Evolutionary conservation across 1,140 invertebrate species (phyloP), one percentile per base, ranked within the genome.

Genomic region (Fopius arisanus): DNA sequence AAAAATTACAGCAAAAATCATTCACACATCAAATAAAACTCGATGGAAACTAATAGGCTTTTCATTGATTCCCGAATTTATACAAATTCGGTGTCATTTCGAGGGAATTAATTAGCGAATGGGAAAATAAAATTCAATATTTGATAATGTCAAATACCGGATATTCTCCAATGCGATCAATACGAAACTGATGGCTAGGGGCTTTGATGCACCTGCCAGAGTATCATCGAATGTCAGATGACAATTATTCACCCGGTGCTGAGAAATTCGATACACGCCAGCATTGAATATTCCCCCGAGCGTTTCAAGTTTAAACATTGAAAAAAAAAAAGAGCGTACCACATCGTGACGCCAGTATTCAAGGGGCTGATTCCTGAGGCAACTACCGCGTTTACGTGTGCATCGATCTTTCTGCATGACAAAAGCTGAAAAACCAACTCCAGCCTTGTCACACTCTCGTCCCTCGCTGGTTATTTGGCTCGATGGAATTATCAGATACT

Each of bases 341-440:
- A 72, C 79, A 77, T 90, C 89, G 66, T 84, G 79, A 69, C 77
- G 75, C 86, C 88, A 89, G 63, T 89, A 80, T 43, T 89, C 78
- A 26, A 84, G 77, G 0, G 89, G 89, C 75, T 89, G 89, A 77
- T 89, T 88, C 51, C 83, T 79, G 62, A 90, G 81, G 81, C 89
- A 90, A 31, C 85, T 84, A 26, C 85, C 85, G 51, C 77, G 79
- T 3, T 83, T 80, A 16, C 78, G 77, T 62, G 75, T 76, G 67
- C 89, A 90, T 66, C 88, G 78, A 63, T 88, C 81, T 3, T 81
- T 81, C 77, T 90, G 89, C 37, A 76, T 84, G n/a, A 77, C 83
- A 75, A 90, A 90, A 1, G 87, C 88, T 29, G 84, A 81, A 77
- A 86, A 90, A 31, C 86, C 87, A n/a, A 89, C 86, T 16, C 89